Evolutionary conservation across 2,888 invertebrate species (phyloP), one percentile per base, ranked within the genome.

Genomic region (Cepaea hortensis): DNA sequence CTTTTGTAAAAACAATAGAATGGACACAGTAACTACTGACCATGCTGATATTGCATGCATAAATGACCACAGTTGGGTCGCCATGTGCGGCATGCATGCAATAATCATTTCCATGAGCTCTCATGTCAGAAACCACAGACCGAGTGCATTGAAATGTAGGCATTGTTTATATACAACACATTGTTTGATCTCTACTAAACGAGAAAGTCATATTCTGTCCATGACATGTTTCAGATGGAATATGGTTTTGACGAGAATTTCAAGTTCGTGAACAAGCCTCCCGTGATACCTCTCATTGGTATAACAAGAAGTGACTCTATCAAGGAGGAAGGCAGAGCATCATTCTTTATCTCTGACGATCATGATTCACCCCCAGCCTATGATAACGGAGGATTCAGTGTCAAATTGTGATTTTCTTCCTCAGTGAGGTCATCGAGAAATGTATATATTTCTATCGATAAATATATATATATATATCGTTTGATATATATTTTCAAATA

Each of bases 261-360:
- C 20, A 50, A 48, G 11, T 70, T 55, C 20, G n/a, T 83, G n/a
- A 20, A 61, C 76, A 84, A 48, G 65, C 15, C 62, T n/a, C 7
- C 48, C n/a, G 76, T n/a, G 61, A 5, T 18, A 6, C 77, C 77
- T 20, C 15, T 20, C 50, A 76, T 23, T n/a, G 50, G 7, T 9
- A 3, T 18, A 23, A 46, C 5, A 5, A 83, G 15, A 13, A 13
- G 5, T 13, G 73, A n/a, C 46, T 55, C 35, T 23, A 23, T 20
- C 35, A 13, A 62, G 11, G 84, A 76, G 3, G 75, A 46, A 13
- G 73, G 80, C 18, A 90, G 89, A 70, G 88, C 90, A 11, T 88
- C 90, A 35, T 91, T 91, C 90, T 90, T 89, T 85, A 83, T 91
- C 48, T 82, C 87, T 62, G 89, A 87, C 76, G 75, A 77, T 11